These are phyloP conservation scores for Epinephelus coioides DNA, from an alignment of 2,797 vertebrate genomes.

Conservation along the genomic window DNA sequence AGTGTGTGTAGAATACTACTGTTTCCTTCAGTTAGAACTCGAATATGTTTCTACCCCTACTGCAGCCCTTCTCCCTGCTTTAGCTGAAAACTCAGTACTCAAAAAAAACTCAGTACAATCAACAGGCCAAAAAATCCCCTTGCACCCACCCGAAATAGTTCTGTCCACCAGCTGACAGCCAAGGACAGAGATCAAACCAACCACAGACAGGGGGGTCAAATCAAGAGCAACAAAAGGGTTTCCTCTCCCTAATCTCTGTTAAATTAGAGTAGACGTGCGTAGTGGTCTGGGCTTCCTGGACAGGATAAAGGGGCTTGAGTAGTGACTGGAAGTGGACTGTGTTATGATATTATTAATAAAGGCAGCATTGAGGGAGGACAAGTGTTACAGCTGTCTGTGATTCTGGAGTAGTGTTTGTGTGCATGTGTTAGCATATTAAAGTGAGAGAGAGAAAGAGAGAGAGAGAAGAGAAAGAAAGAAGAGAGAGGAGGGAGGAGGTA, in stretches of 20 bases:
- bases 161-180: constrained; percentile 69
- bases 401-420: background rate
- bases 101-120: constrained; percentile 51
- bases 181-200: constrained; percentile 72
- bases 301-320: constrained; percentile 48
- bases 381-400: constrained; percentile 20
- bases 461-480: background rate
- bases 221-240: constrained; percentile 65
- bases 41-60: constrained; percentile 6
- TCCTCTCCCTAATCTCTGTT: constrained; percentile 67
- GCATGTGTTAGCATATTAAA: constrained; percentile 16
- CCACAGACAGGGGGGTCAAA: constrained; percentile 48
- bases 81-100: background rate
- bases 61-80: constrained; percentile 7
- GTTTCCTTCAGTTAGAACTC: background rate
- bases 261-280: constrained; percentile 64
- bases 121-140: constrained; percentile 64
- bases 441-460: background rate
- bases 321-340: constrained; percentile 61
- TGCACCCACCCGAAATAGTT: constrained; percentile 59
- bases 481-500: too few species aligned
- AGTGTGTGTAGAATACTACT: background rate
- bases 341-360: constrained; percentile 69
- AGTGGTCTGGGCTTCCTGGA: constrained; percentile 57
- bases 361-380: constrained; percentile 34